phyloP scores from a whole-genome alignment of 2,797 vertebrate genomes.

The Microctenopoma steveboyesi region DNA sequence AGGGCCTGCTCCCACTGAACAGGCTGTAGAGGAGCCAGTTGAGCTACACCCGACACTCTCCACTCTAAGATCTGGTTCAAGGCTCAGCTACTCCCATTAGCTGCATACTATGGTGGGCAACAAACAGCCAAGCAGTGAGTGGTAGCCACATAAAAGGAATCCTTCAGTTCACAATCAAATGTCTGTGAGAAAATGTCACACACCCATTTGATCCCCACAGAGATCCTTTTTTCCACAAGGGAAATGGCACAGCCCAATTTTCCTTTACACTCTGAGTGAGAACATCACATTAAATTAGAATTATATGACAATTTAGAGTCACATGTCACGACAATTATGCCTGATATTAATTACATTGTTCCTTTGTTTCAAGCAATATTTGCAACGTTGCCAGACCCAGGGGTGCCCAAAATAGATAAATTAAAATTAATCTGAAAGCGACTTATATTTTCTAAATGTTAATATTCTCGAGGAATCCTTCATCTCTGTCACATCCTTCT shows the following conservation, averaged over 20 bases:
- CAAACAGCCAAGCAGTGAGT: constrained; percentile 9
- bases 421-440: constrained; percentile 55
- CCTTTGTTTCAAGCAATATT: constrained; percentile 64
- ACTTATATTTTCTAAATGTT: constrained; percentile 67
- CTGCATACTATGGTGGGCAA: constrained; percentile 15
- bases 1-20: constrained; percentile 68
- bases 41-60: constrained; percentile 39
- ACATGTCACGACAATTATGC: constrained; percentile 50
- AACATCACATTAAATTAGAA: constrained; percentile 54
- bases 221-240: constrained; percentile 50
- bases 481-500: constrained; percentile 70
- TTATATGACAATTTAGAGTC: constrained; percentile 60
- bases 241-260: constrained; percentile 49
- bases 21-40: constrained; percentile 33
- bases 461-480: constrained; percentile 70
- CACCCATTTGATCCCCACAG: constrained; percentile 59
- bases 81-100: constrained; percentile 63
- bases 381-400: constrained; percentile 45
- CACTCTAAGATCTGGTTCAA: constrained; percentile 43
- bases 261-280: constrained; percentile 44
- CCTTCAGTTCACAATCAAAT: constrained; percentile 63
- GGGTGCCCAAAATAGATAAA: constrained; percentile 52
- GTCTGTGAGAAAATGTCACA: constrained; percentile 68
- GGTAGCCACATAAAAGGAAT: constrained; percentile 50
- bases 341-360: constrained; percentile 66